These are phyloP conservation scores for Aurelia aurita DNA, from an alignment of 30 jellyfish, hydroid and myxozoan genomes.

Conservation along the genomic window DNA sequence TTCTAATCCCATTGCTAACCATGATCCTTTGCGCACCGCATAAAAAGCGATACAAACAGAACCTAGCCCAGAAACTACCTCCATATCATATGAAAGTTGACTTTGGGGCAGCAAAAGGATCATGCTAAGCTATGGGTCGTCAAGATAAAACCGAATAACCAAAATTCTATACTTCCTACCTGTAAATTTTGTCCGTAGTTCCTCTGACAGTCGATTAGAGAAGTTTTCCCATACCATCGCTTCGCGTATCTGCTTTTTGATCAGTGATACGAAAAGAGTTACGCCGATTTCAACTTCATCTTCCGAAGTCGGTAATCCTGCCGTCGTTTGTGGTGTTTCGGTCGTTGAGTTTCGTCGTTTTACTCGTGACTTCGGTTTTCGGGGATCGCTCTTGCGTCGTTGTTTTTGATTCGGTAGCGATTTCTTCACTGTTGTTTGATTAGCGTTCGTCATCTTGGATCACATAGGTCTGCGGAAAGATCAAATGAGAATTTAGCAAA, in stretches of 20 bases:
- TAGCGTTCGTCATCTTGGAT: constrained; percentile 53
- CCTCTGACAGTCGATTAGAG: constrained; percentile 67
- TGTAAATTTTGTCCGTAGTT: constrained; percentile 53
- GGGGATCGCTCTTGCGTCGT: constrained; percentile 67
- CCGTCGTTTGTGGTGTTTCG: constrained; percentile 41
- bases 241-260: constrained; percentile 44
- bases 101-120: too few species aligned
- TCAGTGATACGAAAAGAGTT: constrained; percentile 43
- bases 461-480: not conserved
- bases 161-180: constrained; percentile 4
- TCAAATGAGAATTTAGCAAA: too few species aligned
- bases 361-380: constrained; percentile 53
- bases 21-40: too few species aligned
- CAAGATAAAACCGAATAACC: too few species aligned
- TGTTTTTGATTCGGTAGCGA: constrained; percentile 66
- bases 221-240: constrained; percentile 68
- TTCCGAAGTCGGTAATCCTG: constrained; percentile 1
- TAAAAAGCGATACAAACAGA: too few species aligned
- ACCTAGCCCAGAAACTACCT: too few species aligned
- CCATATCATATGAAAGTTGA: too few species aligned
- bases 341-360: constrained; percentile 44
- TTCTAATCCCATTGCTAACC: too few species aligned
- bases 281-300: constrained; percentile 68
- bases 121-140: too few species aligned
- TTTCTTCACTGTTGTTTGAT: constrained; percentile 48